Base-by-base conservation (phyloP, 2,888 invertebrate genomes). In the Athripsodes cinereus region DNA sequence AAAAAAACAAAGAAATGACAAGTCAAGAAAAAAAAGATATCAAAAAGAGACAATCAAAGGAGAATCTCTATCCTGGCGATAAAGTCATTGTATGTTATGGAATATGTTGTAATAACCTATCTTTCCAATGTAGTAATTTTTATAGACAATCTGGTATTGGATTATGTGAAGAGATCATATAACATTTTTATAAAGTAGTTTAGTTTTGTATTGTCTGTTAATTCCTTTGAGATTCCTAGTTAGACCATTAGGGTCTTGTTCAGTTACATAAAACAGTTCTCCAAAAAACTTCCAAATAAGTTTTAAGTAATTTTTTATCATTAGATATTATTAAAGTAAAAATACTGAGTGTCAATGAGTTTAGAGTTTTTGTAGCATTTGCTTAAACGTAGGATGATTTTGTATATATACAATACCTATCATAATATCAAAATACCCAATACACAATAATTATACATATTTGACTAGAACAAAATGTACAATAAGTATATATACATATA, bases 221-320 rank as follows among this genome's bases (percentile, higher is more conserved):
- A 40, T 40, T 40, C 40, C 40, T 40, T 40, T 40, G 16, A 40
- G 2, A 16, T 40, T 40, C 13, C 16, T 40, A 40, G 16, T 8
- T 6, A 40, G 40, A 40, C 48, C 48, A 20, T 20, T 48, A 48
- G 48, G 48, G 48, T 58, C 22, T 50, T 11, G 16, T 52, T 26
- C 5, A 26, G 10, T 26, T 26, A 26, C 26, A 26, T 26, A 26
- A 26, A 26, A 26, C 26, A 26, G 10, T 26, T 26, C 10, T 26
- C 26, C 26, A 26, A 26, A 3, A 26, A 26, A 26, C 26, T 26
- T 26, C 26, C 26, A 26, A 26, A 26, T 10, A 26, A 3, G 10
- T 26, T 26, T 26, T 26, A 10, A 26, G 26, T 26, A 26, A 26
- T 26, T 26, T 26, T 26, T 26, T 26, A 3, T 26, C 26, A 6